Evolutionary conservation across 23 tunicate genomes (phyloP), one percentile per base, ranked within the genome.

Genomic region (Halocynthia aurantium): DNA sequence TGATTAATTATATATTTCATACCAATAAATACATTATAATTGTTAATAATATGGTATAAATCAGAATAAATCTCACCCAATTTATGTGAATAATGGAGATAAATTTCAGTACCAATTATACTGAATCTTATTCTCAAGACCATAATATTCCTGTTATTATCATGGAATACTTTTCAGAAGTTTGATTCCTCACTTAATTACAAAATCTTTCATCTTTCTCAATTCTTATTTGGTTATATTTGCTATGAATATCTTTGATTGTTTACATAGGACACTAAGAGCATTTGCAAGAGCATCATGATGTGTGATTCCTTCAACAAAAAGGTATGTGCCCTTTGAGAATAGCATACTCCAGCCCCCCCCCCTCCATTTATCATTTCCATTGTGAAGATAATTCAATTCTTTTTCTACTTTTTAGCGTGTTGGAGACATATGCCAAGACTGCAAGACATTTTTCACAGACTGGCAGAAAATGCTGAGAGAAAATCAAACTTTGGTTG

Each of bases 361-460:
- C n/a, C n/a, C n/a, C 20, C 11, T 6, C 51, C 76, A 71, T 20
- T 18, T 44, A 44, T 6, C 9, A 52, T 0, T 8, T 40, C 50
- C 50, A 44, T 40, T 70, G 75, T 6, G 51, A 0, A 0, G 17
- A 40, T 44, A 19, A 70, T 12, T 70, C 4, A 15, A 31, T 67
- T 68, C 21, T 65, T 65, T 65, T 49, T 6, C 31, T 11, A 1
- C 56, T 15, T 52, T 18, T 51, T 4, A 74, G 78, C 19, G 49
- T 17, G 78, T 52, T 53, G 78, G 71, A 50, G 76, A 77, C 76
- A 50, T 55, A 58, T 87, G 93, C 68, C 70, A 82, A 6, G 86
- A 82, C 57, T 87, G 93, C 83, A 87, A 87, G 61, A 76, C 85
- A 66, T 87, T 87, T 61, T 76, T 87, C 65, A 72, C 56, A 13